phyloP scores from a whole-genome alignment of 2,888 invertebrate species.

The Torymus auratus region DNA sequence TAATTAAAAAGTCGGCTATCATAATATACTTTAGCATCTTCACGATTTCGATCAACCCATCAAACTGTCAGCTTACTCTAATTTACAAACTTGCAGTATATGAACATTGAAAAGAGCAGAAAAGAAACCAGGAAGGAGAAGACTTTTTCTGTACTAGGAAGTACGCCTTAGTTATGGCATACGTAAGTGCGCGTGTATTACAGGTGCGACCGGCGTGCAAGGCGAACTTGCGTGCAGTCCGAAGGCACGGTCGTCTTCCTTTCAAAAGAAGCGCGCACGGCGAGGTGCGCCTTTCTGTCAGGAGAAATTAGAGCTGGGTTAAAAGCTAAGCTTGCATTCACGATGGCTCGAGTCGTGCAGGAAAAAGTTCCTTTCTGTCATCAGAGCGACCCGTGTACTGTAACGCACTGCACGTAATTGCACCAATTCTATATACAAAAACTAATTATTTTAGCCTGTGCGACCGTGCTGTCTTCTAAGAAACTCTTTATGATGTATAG shows the following conservation, averaged over 20 bases:
- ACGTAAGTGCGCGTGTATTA: neutral
- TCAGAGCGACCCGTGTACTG: neutral
- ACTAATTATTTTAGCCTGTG: neutral
- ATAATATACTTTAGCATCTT: too few species aligned
- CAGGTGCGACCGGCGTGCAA: neutral
- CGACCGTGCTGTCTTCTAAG: too few species aligned
- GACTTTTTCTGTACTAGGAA: too few species aligned
- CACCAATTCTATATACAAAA: neutral
- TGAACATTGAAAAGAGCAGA: too few species aligned
- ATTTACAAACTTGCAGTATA: too few species aligned
- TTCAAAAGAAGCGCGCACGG: constrained; percentile 38
- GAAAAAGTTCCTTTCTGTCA: constrained; percentile 6
- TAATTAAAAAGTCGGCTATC: too few species aligned
- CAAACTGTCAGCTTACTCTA: too few species aligned
- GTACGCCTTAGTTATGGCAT: neutral
- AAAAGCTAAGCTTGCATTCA: constrained; percentile 58
- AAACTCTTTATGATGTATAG: too few species aligned
- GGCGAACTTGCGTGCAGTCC: constrained; percentile 60
- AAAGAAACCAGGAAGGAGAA: too few species aligned
- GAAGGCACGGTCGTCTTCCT: constrained; percentile 62
- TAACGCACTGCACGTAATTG: neutral
- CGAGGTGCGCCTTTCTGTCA: constrained; percentile 63
- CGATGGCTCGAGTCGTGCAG: neutral
- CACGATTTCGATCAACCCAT: too few species aligned
- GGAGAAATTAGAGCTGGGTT: constrained; percentile 61